Evolutionary conservation across 2,113 vertebrate species (phyloP).

Genomic region (Cervus canadensis): DNA sequence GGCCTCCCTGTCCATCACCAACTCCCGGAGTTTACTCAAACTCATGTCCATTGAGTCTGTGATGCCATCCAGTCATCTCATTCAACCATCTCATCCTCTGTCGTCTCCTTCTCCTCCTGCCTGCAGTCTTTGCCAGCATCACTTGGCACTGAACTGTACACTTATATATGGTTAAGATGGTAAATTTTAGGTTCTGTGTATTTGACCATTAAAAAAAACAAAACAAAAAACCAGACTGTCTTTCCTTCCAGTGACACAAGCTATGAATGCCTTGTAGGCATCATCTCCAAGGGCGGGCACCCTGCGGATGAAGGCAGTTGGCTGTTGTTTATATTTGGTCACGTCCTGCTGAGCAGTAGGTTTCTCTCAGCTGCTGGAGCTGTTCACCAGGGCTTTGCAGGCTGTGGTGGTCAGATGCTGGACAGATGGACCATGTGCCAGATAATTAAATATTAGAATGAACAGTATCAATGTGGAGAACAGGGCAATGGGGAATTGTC

Average conservation of each 20-base stretch:
- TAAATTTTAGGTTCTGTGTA: background rate
- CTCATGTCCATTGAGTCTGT: background rate
- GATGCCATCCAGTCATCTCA: background rate
- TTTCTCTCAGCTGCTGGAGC: background rate
- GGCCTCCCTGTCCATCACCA: background rate
- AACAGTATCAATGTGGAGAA: background rate
- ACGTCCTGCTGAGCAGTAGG: background rate
- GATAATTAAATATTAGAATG: background rate
- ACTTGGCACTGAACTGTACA: background rate
- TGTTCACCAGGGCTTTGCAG: background rate
- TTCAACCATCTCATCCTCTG: background rate
- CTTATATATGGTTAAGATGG: background rate
- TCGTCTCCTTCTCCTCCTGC: accelerated
- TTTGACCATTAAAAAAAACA: background rate
- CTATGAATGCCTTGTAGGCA: background rate
- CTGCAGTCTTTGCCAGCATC: background rate
- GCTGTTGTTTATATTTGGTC: accelerated
- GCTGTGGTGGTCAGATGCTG: background rate
- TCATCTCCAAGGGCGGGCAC: background rate
- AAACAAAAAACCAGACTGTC: background rate
- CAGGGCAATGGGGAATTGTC: background rate
- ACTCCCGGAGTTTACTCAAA: background rate
- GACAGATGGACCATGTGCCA: background rate
- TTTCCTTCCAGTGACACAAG: background rate
- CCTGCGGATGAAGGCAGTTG: accelerated